Percentiles rank a stretch among this genome's conserved stretches.
Evolutionary conservation across 2,888 invertebrate genomes (phyloP).

Genomic region (Nymphalis c-album): DNA sequence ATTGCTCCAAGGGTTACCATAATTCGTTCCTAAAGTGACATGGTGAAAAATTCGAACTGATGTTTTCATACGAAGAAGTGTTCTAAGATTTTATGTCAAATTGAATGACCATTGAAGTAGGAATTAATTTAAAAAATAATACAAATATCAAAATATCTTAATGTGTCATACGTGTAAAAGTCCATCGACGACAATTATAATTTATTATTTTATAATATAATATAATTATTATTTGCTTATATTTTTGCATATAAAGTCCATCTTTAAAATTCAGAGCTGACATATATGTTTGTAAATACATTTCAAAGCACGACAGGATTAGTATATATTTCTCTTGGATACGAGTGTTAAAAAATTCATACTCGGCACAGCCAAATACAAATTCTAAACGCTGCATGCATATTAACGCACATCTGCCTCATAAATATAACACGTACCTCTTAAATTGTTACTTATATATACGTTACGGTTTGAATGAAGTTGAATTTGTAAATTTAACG

Average conservation of each 20-base stretch:
- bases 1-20: background rate
- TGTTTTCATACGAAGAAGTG: background rate
- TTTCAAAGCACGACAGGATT: background rate
- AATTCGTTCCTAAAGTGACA: too few species aligned
- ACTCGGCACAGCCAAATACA: conserved; percentile 12
- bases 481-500: background rate
- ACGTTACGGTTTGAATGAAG: background rate
- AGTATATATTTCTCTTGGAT: background rate
- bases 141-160: too few species aligned
- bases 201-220: too few species aligned
- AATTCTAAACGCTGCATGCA: conserved; percentile 21
- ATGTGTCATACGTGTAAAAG: too few species aligned
- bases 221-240: too few species aligned
- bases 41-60: background rate
- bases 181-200: too few species aligned
- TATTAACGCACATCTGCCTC: conserved; percentile 27
- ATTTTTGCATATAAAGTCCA: too few species aligned
- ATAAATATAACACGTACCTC: conserved; percentile 4
- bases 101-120: too few species aligned
- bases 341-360: conserved; percentile 15
- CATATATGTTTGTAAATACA: background rate
- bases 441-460: background rate
- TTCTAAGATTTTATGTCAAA: too few species aligned
- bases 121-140: too few species aligned
- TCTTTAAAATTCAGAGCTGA: too few species aligned